Evolutionary conservation across 2,113 vertebrate species (phyloP), one percentile per base, ranked within the genome.

Genomic region (Bubo blakistoni): DNA sequence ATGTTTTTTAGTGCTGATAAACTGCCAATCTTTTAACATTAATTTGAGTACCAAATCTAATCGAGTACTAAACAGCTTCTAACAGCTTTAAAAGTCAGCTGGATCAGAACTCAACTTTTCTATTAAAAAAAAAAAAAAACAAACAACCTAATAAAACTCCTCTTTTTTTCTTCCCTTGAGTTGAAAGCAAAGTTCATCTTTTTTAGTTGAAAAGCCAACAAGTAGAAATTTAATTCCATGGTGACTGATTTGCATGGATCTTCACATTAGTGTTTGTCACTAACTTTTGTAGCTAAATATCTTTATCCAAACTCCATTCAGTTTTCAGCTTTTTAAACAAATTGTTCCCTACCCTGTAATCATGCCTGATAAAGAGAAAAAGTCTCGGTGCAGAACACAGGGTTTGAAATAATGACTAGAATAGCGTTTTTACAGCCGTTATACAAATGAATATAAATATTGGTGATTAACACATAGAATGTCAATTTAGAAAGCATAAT

Each of bases 361-460:
- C 86, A 94, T 1, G 26, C 11, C 4, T 92, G 61, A 95, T 91
- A 92, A 80, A 92, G 25, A 92, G 36, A 74, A 91, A 72, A 88
- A 65, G 51, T 74, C 77, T 79, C 63, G 22, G 57, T 94, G 66
- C 42, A 82, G 77, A 94, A 94, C 40, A 85, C 62, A 94, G 32
- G 8, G 12, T 73, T 89, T 81, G 78, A 76, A 96, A 82, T 91
- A 91, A 92, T 81, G 10, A 72, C n/a, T 89, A 92, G 66, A 94
- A 89, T 47, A 66, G 32, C 6, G 7, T 3, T 76, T 95, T 97
- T 91, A 61, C 52, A 86, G 36, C 65, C 73, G 62, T 80, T 94
- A 87, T 80, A 84, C 25, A 94, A 91, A 94, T 4, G 49, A 91
- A 89, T 82, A 92, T 82, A 95, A 95, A 96, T 86, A 84, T 46